Evolutionary conservation across 1,140 invertebrate species (phyloP), one percentile per base, ranked within the genome.

Genomic region (Hestina assimilis): DNA sequence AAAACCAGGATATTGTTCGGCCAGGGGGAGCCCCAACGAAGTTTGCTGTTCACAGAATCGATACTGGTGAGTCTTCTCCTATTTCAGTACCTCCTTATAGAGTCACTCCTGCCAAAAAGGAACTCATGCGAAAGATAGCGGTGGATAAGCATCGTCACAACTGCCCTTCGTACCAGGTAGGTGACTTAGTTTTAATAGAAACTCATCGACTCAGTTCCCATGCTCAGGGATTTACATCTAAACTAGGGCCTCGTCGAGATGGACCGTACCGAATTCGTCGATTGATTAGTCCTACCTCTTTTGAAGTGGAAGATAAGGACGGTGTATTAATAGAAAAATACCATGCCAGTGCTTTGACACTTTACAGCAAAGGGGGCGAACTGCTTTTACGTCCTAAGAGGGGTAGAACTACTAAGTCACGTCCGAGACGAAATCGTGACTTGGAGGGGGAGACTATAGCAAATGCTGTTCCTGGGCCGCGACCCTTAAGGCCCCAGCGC

Each of bases 221-320:
- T 1, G 9, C 31, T 0, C 63, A 63, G 15, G 61, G 57, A 21
- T 45, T 59, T 17, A 70, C 66, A 0, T 29, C 24, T 33, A 76
- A 74, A 24, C 67, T 76, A 26, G 45, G 45, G 17, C 66, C 73
- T 3, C 47, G 59, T 15, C 42, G 73, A 1, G 69, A 72, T 11
- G 69, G 66, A 2, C 69, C 69, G n/a, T 72, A 69, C 29, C 38
- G 23, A 23, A 15, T 64, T 8, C 28, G 6, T 0, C 9, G 51
- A 26, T 8, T 24, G 4, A 17, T 57, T 1, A 20, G n/a, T 21
- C 47, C 52, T 2, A 57, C 57, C 1, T 24, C 63, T 3, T 59
- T 35, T 53, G 9, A 19, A 17, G 24, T 56, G 1, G 35, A 42
- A 5, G 54, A 53, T 21, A 42, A 4, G 1, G 7, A 12, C 7